Evolutionary conservation across 2,888 invertebrate genomes (phyloP), one percentile per base, ranked within the genome.

Genomic region (Phyllotreta cruciferae): DNA sequence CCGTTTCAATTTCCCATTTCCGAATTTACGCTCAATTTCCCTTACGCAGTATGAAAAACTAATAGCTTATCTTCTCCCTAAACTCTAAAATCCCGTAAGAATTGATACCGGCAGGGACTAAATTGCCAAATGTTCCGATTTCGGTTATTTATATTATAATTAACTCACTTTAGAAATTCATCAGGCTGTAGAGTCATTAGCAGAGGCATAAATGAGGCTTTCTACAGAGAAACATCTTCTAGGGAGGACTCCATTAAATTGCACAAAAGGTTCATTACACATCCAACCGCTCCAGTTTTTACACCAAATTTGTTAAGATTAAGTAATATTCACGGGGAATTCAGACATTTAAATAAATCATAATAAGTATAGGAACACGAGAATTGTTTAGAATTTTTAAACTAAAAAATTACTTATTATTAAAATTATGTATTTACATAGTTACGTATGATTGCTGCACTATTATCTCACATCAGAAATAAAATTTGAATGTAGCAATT

Each of bases 81-180:
- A 58, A 49, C 47, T 24, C 52, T 8, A 10, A 52, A 52, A 6
- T 24, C 5, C 13, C 36, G 8, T 14, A 52, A 38, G 52, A 66
- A 71, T 72, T 70, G 70, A 71, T 71, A 70, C 69, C 58, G 69
- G 65, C 52, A 42, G 37, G 56, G 60, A 61, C 66, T 52, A 63
- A 66, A 64, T 62, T 57, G 60, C 64, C 61, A 64, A 66, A 62
- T 67, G 65, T 62, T 62, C 56, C 64, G 58, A 63, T 64, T 66
- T 45, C 50, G 66, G 67, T 71, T 71, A 70, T 71, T 71, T 71
- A 71, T 68, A 67, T 67, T 65, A 71, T 64, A 68, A 71, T 70
- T 70, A 70, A 70, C 67, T 68, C 53, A 62, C 57, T 63, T 63
- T 53, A 56, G 60, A 57, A 66, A 67, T 69, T 62, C 60, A 60